phyloP scores from a whole-genome alignment of 2,888 invertebrate genomes.

The Cordilura impudica region DNA sequence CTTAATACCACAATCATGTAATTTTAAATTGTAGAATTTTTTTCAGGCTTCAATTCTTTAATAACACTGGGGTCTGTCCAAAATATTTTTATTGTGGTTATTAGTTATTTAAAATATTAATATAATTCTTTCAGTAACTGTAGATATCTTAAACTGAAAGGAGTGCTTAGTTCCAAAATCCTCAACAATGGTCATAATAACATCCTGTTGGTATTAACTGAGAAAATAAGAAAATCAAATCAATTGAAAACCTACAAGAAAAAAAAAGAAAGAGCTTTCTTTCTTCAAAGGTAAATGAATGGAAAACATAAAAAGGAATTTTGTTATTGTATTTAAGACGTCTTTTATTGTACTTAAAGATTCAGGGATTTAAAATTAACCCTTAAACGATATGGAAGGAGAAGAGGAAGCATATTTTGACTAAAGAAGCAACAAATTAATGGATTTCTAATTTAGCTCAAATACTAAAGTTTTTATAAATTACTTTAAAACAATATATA shows the following conservation, averaged over 20 bases:
- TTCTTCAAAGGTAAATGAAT: conserved; percentile 7
- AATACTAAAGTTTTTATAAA: too few species aligned
- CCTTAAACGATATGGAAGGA: background rate
- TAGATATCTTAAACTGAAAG: conserved; percentile 6
- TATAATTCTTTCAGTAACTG: too few species aligned
- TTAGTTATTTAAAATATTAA: too few species aligned
- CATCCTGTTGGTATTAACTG: conserved; percentile 31
- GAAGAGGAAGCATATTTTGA: too few species aligned
- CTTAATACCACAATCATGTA: too few species aligned
- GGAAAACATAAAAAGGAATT: conserved; percentile 14
- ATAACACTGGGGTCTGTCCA: too few species aligned
- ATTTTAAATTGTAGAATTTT: too few species aligned
- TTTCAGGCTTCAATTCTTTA: too few species aligned
- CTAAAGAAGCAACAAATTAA: too few species aligned
- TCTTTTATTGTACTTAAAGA: conserved; percentile 3
- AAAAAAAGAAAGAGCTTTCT: conserved; percentile 18
- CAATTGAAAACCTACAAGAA: conserved; percentile 32
- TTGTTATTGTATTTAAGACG: background rate
- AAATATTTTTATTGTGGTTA: too few species aligned
- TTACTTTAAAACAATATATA: too few species aligned
- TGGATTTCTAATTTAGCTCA: too few species aligned
- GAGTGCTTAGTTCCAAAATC: conserved; percentile 14
- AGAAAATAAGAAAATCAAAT: conserved; percentile 48
- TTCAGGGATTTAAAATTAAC: background rate
- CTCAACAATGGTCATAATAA: conserved; percentile 19